Evolutionary conservation across 2,113 vertebrate species (phyloP).

Genomic region (Prietella phreatophila): DNA sequence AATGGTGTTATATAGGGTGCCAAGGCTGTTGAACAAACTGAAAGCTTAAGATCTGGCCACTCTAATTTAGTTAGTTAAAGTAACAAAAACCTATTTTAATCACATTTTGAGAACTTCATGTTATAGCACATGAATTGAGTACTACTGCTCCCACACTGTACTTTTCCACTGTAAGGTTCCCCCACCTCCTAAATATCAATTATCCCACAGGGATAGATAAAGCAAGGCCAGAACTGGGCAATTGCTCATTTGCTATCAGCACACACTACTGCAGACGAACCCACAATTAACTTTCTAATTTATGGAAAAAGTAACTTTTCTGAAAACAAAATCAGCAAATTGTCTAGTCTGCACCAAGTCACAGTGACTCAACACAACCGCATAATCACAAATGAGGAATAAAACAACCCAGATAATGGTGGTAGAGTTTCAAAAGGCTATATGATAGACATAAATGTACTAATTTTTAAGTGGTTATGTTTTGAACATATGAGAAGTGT

Average conservation of each 20-base stretch:
- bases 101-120: background rate
- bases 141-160: background rate
- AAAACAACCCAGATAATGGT: background rate
- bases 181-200: background rate
- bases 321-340: background rate
- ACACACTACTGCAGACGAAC: background rate
- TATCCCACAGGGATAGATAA: background rate
- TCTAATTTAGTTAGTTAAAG: background rate
- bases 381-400: background rate
- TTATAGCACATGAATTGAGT: background rate
- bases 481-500: background rate
- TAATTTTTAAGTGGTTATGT: background rate
- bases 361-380: background rate
- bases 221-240: background rate
- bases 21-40: background rate
- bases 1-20: background rate
- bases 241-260: background rate
- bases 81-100: background rate
- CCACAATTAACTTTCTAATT: background rate
- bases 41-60: background rate
- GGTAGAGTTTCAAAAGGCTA: background rate
- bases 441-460: background rate
- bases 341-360: background rate
- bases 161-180: background rate
- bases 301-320: background rate